A percentile compares a stretch with the other conserved stretches of the same genome.
These are phyloP conservation scores for Erebia epiphron DNA, from an alignment of 2,888 invertebrate genomes.

Conservation along the genomic window DNA sequence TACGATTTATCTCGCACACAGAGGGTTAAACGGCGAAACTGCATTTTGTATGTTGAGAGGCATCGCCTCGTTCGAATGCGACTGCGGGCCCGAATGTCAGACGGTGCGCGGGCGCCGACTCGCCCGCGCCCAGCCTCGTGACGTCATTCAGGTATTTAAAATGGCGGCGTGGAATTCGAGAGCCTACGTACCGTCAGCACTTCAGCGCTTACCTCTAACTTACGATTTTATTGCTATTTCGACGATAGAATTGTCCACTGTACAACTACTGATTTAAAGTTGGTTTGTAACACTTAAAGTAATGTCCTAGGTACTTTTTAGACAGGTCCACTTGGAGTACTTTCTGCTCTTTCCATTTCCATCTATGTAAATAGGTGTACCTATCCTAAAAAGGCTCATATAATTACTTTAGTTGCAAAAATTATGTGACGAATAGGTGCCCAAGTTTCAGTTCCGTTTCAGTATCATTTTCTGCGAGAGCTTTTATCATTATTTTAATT, in stretches of 20 bases:
- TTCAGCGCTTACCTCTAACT: slow-evolving; percentile 41
- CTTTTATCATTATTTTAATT: no score
- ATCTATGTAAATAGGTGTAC: no score
- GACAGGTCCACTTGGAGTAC: no score
- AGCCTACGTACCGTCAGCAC: slow-evolving; percentile 61
- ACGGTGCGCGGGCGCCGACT: slow-evolving; percentile 66
- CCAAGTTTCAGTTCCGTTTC: no score
- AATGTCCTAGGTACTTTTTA: no score
- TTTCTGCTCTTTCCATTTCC: no score
- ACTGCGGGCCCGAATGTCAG: slow-evolving; percentile 54
- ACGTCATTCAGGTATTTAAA: slow-evolving; percentile 81
- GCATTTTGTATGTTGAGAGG: slow-evolving; percentile 72
- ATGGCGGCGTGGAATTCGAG: slow-evolving; percentile 80
- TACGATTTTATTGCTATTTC: background rate
- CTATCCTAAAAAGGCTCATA: no score
- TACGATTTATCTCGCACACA: slow-evolving; percentile 64
- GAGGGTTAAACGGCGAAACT: slow-evolving; percentile 67
- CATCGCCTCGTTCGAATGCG: slow-evolving; percentile 74
- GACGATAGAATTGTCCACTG: background rate
- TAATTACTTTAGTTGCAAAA: no score
- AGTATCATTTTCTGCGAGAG: no score
- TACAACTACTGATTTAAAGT: background rate
- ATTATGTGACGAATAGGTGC: no score
- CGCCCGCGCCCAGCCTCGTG: slow-evolving; percentile 76
- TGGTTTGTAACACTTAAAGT: background rate